Evolutionary conservation across 2,797 vertebrate genomes (phyloP).

Genomic region (Kryptopterus vitreolus): DNA sequence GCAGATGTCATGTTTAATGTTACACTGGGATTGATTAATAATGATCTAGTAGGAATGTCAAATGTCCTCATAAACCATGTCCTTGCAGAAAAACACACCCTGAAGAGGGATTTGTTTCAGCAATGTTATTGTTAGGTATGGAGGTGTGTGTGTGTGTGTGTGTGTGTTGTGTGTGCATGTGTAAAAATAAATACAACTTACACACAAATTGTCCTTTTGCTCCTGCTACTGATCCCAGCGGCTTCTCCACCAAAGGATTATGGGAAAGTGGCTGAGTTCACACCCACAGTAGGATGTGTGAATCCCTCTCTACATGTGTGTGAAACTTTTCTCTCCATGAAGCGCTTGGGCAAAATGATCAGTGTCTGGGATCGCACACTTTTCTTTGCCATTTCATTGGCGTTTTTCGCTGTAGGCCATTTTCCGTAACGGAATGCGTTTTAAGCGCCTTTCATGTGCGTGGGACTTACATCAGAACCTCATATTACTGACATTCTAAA

Average conservation of each 20-base stretch:
- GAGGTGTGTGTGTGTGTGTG: background rate
- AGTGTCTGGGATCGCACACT: background rate
- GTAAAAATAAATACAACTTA: too few species aligned
- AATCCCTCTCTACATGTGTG: background rate
- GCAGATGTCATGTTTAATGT: background rate
- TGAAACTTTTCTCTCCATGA: background rate
- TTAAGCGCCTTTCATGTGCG: background rate
- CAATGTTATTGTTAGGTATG: background rate
- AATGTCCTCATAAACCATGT: background rate
- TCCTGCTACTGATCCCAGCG: background rate
- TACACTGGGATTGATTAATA: background rate
- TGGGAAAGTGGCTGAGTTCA: conserved; percentile 20
- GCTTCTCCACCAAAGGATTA: conserved; percentile 6
- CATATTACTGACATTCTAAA: too few species aligned
- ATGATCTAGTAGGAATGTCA: background rate
- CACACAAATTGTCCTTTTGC: background rate
- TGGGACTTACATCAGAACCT: background rate
- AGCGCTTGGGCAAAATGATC: background rate
- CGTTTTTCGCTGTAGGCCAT: too few species aligned
- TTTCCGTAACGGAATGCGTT: background rate
- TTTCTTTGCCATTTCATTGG: background rate
- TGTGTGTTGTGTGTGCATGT: background rate
- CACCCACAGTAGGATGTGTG: conserved; percentile 14
- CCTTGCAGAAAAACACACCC: background rate
- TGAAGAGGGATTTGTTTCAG: background rate